Percentiles rank a stretch among this genome's conserved stretches.
Conservation (phyloP, 2,113 vertebrate species). For the Setophaga petechia region DNA sequence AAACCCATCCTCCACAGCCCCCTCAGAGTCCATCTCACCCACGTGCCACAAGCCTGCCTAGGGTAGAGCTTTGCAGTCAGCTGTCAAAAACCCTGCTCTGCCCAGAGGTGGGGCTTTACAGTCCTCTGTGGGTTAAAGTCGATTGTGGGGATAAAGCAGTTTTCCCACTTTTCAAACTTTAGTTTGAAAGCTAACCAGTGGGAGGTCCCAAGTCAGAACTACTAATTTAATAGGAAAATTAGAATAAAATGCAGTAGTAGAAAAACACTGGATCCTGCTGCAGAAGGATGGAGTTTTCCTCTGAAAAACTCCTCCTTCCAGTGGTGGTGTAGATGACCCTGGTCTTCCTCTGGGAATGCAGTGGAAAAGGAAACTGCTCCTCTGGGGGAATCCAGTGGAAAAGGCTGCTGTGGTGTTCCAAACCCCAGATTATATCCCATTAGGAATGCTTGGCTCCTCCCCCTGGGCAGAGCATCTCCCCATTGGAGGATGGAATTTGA, state of each 20-base stretch:
- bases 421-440: not conserved
- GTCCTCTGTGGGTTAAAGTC: rapidly evolving
- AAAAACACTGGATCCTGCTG: not conserved
- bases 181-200: not conserved
- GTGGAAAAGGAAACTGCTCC: no score
- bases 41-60: rapidly evolving
- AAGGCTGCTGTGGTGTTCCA: not conserved
- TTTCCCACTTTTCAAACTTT: not conserved
- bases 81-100: not conserved
- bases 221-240: not conserved
- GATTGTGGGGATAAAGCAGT: not conserved
- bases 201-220: not conserved
- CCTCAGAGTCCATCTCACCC: rapidly evolving
- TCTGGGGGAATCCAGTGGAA: not conserved
- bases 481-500: not conserved
- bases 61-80: rapidly evolving
- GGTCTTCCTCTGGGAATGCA: not conserved
- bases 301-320: not conserved
- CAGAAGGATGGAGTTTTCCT: not conserved
- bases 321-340: not conserved
- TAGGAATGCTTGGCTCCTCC: not conserved
- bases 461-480: not conserved
- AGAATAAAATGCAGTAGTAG: not conserved
- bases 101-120: rapidly evolving
- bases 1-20: rapidly evolving